Evolutionary conservation across 2,888 invertebrate genomes (phyloP), one percentile per base, ranked within the genome.

Genomic region (Caenorhabditis doughertyi): DNA sequence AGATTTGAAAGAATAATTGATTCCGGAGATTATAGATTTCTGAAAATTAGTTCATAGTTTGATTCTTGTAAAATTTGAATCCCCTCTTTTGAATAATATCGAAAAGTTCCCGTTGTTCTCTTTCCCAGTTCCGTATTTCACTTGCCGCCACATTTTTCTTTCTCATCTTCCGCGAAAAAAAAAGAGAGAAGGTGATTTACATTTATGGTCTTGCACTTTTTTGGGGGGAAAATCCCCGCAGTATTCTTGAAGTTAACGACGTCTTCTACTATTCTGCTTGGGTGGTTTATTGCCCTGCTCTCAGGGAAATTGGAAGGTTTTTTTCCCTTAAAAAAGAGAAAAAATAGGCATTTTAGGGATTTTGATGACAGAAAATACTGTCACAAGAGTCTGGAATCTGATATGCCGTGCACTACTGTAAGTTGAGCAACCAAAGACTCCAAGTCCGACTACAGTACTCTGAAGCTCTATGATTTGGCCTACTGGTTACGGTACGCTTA

Each of bases 171-270:
- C 11, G 18, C 44, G n/a, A 27, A 9, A 51, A 2, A 2, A 21
- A 2, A 3, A 8, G 13, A 8, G 42, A 42, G 42, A 18, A 47
- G 35, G 53, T 72, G 72, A 72, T 72, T 72, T 72, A 76, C 76
- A 29, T 76, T 76, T 74, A 55, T 74, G 73, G 44, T 55, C 39
- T 76, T 67, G 76, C 62, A 76, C 65, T 76, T 76, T 58, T n/a
- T 1, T 3, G 18, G 25, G 2, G 8, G 23, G 44, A 13, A 42
- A 42, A 25, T 13, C 13, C 11, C 42, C 13, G 16, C 9, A 3
- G 13, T 5, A 13, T 42, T 29, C 16, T 27, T 32, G 35, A 53
- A 35, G 32, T 56, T 56, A n/a, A 56, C 23, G 58, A 39, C 29
- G 39, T 29, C 23, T 23, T 58, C 42, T 21, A 5, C 16, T 51